Base-by-base conservation (phyloP, 1,140 invertebrate genomes). In the Globodera ellingtonae region DNA sequence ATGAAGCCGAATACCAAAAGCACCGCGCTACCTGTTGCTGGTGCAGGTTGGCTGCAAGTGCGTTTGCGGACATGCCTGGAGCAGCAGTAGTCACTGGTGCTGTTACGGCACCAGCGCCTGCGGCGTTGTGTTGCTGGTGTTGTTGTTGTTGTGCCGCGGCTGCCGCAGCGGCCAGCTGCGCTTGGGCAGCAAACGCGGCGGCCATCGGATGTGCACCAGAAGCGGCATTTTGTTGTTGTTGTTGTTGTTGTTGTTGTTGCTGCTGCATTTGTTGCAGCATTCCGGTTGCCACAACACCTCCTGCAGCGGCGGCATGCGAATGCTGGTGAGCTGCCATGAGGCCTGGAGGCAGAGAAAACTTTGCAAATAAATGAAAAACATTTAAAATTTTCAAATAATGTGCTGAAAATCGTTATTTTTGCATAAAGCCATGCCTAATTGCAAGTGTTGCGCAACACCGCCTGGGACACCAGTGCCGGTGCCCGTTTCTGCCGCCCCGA, bases 211-310 rank as follows among this genome's bases (percentile, higher is more conserved):
- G 75, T 35, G 75, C 21, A 66, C 5, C 59, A 21, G 59, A 2
- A 35, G 62, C 35, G 35, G 48, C 74, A 72, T 56, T 50, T 21
- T 74, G 72, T 74, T 52, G 72, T n/a, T 62, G 65, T n/a, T 74
- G 72, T 47, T 74, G 72, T 65, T 75, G 71, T 46, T 73, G 79
- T 48, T 79, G 71, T 44, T 79, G 79, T 35, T 79, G 79, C 21
- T 78, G 77, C 52, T 70, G 79, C 65, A 47, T 24, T 47, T 10
- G 75, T 24, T 56, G 75, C 47, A 24, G 48, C n/a, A 65, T 24
- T 62, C 44, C 59, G 24, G 56, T 46, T 56, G 48, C 50, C 69
- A 47, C 10, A 50, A 35, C 35, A n/a, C 15, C 75, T 50, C 71
- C 5, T 21, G 78, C 78, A 52, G 66, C n/a, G 50, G 69, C 7